Evolutionary conservation across 2,113 vertebrate genomes (phyloP).

Genomic region (Cottus gobio): DNA sequence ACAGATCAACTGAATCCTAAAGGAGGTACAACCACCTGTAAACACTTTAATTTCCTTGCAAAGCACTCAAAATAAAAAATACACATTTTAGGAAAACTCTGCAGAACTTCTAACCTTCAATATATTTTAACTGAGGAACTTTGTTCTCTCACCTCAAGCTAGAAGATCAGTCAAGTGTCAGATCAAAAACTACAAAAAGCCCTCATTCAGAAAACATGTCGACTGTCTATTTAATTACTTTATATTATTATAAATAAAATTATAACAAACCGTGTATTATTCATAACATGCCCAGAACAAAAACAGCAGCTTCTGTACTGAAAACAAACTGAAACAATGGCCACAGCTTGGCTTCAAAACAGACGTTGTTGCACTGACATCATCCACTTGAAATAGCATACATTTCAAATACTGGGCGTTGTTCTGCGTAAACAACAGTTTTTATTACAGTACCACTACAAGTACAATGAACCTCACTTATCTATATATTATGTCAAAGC

Average conservation of each 20-base stretch:
- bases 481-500: conserved; percentile 42
- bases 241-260: neutral
- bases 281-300: neutral
- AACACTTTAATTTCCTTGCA: neutral
- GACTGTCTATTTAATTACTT: too few species aligned
- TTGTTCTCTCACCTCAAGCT: neutral
- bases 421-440: conserved; percentile 44
- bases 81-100: neutral
- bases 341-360: conserved; percentile 2
- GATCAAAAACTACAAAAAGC: conserved; percentile 11
- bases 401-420: conserved; percentile 40
- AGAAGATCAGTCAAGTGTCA: conserved; percentile 10
- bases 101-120: neutral
- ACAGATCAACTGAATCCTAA: neutral
- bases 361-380: neutral
- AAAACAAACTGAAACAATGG: conserved; percentile 30
- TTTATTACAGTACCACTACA: conserved; percentile 15
- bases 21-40: neutral
- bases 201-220: conserved; percentile 12
- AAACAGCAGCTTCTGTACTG: neutral
- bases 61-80: neutral
- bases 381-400: neutral
- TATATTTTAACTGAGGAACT: neutral
- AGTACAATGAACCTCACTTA: conserved; percentile 55
- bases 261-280: neutral